Percentiles rank a stretch among this genome's conserved stretches.
phyloP scores from a whole-genome alignment of 1,140 invertebrate species.

The Steinernema khuongi region DNA sequence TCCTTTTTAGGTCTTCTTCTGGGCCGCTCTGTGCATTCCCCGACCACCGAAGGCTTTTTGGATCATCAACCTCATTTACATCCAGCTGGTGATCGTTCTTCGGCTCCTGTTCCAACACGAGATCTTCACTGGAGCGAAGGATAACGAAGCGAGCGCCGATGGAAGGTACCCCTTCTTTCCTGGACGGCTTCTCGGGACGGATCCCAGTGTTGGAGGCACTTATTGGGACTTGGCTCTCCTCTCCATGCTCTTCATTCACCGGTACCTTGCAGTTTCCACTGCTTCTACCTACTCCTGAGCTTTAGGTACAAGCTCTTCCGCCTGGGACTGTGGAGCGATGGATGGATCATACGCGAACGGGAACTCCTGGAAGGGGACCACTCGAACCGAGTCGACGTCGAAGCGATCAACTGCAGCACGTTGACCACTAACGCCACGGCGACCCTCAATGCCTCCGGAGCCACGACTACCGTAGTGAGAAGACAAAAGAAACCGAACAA shows the following conservation, averaged over 20 bases:
- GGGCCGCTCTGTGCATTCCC: background rate
- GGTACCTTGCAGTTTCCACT: background rate
- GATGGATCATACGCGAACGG: background rate
- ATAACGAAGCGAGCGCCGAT: background rate
- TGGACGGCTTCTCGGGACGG: background rate
- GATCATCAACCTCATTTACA: conserved; percentile 13
- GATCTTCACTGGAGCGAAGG: background rate
- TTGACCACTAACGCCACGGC: background rate
- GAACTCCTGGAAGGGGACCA: background rate
- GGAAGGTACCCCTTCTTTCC: conserved; percentile 3
- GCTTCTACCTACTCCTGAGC: background rate
- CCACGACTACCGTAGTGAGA: conserved; percentile 3
- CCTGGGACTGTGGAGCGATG: background rate
- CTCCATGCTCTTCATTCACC: conserved; percentile 1
- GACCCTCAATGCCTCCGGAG: background rate
- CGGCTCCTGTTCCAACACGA: background rate
- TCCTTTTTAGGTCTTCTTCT: background rate
- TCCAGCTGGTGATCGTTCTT: background rate
- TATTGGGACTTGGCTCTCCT: conserved; percentile 3
- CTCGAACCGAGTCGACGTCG: background rate
- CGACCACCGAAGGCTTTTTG: background rate
- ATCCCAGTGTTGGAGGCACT: background rate
- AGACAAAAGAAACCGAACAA: background rate
- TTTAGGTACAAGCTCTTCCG: conserved; percentile 1
- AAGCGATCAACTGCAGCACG: conserved; percentile 16